Evolutionary conservation across 2,113 vertebrate species (phyloP).

Genomic region (Amphiprion percula): DNA sequence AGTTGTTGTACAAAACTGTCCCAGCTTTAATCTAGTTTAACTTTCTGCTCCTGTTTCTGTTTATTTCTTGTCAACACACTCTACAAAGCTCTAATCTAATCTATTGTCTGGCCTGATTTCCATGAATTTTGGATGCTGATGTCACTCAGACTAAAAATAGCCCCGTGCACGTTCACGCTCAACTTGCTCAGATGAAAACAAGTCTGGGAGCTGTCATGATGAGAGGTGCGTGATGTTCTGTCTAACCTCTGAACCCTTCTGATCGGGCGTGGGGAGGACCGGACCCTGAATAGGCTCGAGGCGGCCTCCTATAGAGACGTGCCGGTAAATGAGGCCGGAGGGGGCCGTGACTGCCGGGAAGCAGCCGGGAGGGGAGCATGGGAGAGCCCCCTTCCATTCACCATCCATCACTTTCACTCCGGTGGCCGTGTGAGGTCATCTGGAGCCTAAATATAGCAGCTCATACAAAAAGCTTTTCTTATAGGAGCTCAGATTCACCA

Average conservation of each 20-base stretch:
- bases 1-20: neutral
- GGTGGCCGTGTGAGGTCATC: constrained; percentile 50
- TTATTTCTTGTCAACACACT: too few species aligned
- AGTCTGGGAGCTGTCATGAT: constrained; percentile 18
- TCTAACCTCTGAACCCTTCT: constrained; percentile 47
- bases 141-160: constrained; percentile 66
- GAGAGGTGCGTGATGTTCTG: constrained; percentile 29
- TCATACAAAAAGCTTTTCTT: neutral
- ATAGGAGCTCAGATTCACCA: constrained; percentile 10
- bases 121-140: constrained; percentile 40
- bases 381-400: constrained; percentile 29
- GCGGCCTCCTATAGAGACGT: constrained; percentile 55
- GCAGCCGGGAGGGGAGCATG: constrained; percentile 29
- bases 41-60: too few species aligned
- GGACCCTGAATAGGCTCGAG: constrained; percentile 40
- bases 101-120: constrained; percentile 13
- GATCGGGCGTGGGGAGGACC: neutral
- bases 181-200: constrained; percentile 41
- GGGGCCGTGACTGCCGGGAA: constrained; percentile 80
- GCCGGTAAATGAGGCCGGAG: constrained; percentile 67
- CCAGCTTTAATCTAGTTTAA: too few species aligned
- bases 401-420: constrained; percentile 26
- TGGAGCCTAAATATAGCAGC: constrained; percentile 57
- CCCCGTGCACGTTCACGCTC: constrained; percentile 44
- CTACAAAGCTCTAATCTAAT: neutral